These are phyloP conservation scores for Cyphomyrus discorhynchus DNA, from an alignment of 2,113 vertebrate species.

Conservation along the genomic window DNA sequence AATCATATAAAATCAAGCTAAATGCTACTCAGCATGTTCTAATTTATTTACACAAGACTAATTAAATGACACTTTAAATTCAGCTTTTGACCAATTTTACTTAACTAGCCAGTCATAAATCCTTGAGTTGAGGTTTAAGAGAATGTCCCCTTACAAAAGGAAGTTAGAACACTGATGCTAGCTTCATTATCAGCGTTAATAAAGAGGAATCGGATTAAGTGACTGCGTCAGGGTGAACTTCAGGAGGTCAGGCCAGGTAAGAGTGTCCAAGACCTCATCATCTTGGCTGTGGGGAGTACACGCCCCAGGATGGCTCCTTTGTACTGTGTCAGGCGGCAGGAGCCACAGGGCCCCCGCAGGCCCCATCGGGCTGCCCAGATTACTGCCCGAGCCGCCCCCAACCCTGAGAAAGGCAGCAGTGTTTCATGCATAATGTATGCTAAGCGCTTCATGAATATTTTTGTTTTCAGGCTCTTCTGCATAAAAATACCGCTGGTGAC, in stretches of 20 bases:
- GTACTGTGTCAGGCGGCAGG: background rate
- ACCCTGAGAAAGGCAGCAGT: background rate
- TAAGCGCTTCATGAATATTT: conserved; percentile 15
- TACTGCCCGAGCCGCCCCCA: background rate
- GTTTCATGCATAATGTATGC: conserved; percentile 15
- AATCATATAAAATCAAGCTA: background rate
- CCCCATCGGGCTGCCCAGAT: background rate
- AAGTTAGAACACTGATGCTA: background rate
- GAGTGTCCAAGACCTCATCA: background rate
- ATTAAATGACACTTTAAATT: background rate
- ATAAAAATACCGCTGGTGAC: background rate
- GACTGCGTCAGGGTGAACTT: background rate
- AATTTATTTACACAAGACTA: background rate
- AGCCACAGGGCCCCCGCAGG: background rate
- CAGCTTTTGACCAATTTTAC: background rate
- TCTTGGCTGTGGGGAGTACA: background rate
- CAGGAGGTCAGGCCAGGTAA: background rate
- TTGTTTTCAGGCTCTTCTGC: conserved; percentile 6
- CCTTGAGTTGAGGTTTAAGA: background rate
- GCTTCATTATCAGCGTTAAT: background rate
- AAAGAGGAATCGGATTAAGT: background rate
- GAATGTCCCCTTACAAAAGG: background rate
- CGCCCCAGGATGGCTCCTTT: background rate
- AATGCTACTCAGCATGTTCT: background rate
- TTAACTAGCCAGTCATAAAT: background rate